Evolutionary conservation across 2,888 invertebrate genomes (phyloP).

Genomic region (Microplitis manilae): DNA sequence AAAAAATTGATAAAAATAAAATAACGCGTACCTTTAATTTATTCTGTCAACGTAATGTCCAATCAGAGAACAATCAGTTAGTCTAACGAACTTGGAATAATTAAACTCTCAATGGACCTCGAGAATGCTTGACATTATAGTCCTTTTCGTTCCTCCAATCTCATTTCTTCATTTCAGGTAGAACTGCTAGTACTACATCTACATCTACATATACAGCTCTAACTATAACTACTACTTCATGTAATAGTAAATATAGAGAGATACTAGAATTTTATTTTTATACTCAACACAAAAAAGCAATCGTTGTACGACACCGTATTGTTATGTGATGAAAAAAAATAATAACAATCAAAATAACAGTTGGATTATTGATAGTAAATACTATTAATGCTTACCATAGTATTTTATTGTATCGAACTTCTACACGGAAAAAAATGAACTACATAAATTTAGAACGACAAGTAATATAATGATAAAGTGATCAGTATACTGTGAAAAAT

Average conservation of each 20-base stretch:
- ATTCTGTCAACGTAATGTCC: constrained; percentile 20
- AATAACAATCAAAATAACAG: background rate
- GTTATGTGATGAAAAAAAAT: background rate
- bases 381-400: background rate
- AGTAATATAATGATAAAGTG: no score
- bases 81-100: constrained; percentile 28
- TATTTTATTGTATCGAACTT: no score
- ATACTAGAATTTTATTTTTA: background rate
- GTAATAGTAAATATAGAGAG: background rate
- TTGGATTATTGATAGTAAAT: background rate
- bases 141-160: constrained; percentile 15
- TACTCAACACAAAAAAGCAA: background rate
- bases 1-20: background rate
- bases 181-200: background rate
- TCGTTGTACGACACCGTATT: background rate
- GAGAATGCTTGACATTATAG: constrained; percentile 28
- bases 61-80: constrained; percentile 23
- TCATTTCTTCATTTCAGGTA: background rate
- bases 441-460: no score
- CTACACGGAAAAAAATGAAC: no score
- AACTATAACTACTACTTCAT: background rate
- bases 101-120: constrained; percentile 21
- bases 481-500: no score
- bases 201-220: background rate
- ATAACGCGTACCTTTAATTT: constrained; percentile 2